Evolutionary conservation across 1,140 invertebrate species (phyloP).

Genomic region (Hetaerina americana): DNA sequence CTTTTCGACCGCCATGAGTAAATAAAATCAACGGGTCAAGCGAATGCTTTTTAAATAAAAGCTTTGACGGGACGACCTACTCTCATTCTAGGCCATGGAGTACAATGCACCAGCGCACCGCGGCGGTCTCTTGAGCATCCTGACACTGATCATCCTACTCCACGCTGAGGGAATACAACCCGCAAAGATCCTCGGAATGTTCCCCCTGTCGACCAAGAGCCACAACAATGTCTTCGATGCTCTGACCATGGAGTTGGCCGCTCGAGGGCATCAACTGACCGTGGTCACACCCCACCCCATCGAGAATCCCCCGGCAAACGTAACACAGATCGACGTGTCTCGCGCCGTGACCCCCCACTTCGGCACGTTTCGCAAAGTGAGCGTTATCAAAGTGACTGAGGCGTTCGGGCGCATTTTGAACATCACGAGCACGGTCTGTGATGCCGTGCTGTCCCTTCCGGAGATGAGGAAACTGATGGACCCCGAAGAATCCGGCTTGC

Average conservation of each 20-base stretch:
- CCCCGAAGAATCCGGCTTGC: not conserved
- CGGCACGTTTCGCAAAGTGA: not conserved
- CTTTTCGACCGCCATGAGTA: too few relatives aligned
- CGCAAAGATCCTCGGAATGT: constrained; percentile 34
- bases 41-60: too few relatives aligned
- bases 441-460: not conserved
- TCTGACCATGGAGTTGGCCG: constrained; percentile 33
- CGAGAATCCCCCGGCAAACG: constrained; percentile 14
- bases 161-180: constrained; percentile 4
- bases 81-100: too few relatives aligned
- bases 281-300: constrained; percentile 32
- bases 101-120: too few relatives aligned
- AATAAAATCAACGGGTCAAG: too few relatives aligned
- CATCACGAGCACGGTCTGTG: not conserved
- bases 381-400: not conserved
- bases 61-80: too few relatives aligned
- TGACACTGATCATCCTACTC: too few relatives aligned
- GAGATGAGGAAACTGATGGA: constrained; percentile 1
- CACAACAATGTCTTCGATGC: constrained; percentile 37
- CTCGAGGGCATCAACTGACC: constrained; percentile 44
- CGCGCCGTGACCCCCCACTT: not conserved
- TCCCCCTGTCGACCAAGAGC: constrained; percentile 35
- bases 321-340: constrained; percentile 11
- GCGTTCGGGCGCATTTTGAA: not conserved
- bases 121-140: too few relatives aligned